A percentile compares a stretch with the other conserved stretches of the same genome.
Evolutionary conservation across 2,113 vertebrate species (phyloP).

Genomic region (cattle (Bos taurus)): ARS-UCD2.0 NC_037329.1:35938501-35939000

Average conservation of each 20-base stretch:
- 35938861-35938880: neutral
- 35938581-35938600: neutral
- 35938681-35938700: neutral
- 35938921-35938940: neutral
- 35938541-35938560: slow-evolving; percentile 35
- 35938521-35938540: neutral
- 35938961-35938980: slow-evolving; percentile 28
- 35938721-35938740: neutral
- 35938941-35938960: slow-evolving; percentile 35
- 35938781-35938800: neutral
- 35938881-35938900: neutral
- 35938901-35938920: neutral
- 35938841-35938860: neutral
- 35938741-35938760: neutral
- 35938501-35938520: slow-evolving; percentile 6
- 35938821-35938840: neutral
- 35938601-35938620: neutral
- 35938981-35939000: slow-evolving; percentile 3
- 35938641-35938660: slow-evolving; percentile 19
- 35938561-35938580: slow-evolving; percentile 10
- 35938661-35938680: neutral
- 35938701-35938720: neutral
- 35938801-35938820: neutral
- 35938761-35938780: neutral
- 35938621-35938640: neutral